phyloP scores from a whole-genome alignment of 2,888 invertebrate genomes.

The Zhengitettix transpicula region DNA sequence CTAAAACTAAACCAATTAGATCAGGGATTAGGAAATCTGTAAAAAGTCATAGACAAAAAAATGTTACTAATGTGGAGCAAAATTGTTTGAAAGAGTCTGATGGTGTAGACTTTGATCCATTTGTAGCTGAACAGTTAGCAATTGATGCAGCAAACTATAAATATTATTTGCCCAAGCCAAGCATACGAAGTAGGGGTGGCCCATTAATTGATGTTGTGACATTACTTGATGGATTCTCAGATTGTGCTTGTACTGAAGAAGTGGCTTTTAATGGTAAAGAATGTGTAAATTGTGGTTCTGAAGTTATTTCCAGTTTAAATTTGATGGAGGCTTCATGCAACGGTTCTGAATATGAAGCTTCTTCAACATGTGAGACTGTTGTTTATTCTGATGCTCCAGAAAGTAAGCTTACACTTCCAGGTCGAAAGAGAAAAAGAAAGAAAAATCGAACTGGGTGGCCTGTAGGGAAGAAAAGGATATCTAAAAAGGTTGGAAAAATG shows the following conservation, averaged over 20 bases:
- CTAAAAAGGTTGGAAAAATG: neutral
- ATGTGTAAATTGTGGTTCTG: neutral
- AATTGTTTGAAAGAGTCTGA: neutral
- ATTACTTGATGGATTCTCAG: conserved; percentile 1
- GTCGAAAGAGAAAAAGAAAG: conserved; percentile 36
- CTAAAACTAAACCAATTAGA: neutral
- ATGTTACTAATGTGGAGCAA: neutral
- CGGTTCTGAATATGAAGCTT: conserved; percentile 17
- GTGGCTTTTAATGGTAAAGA: neutral
- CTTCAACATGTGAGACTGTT: conserved; percentile 13
- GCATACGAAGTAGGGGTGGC: conserved; percentile 9
- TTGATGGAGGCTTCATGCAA: conserved; percentile 14
- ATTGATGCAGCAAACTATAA: neutral
- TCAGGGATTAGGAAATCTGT: neutral
- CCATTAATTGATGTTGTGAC: conserved; percentile 8
- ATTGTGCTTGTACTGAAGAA: conserved; percentile 11
- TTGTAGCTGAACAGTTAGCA: conserved; percentile 9
- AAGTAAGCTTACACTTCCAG: conserved; percentile 2
- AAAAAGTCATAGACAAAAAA: neutral
- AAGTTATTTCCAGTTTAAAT: neutral
- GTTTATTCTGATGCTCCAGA: conserved; percentile 1
- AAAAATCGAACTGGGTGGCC: conserved; percentile 76
- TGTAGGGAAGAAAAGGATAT: conserved; percentile 18
- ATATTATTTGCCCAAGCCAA: conserved; percentile 2
- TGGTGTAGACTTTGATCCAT: conserved; percentile 12